A percentile compares a stretch with the other conserved stretches of the same genome.
These are phyloP conservation scores for Pipa parva DNA, from an alignment of 2,113 vertebrate species.

Conservation along the genomic window DNA sequence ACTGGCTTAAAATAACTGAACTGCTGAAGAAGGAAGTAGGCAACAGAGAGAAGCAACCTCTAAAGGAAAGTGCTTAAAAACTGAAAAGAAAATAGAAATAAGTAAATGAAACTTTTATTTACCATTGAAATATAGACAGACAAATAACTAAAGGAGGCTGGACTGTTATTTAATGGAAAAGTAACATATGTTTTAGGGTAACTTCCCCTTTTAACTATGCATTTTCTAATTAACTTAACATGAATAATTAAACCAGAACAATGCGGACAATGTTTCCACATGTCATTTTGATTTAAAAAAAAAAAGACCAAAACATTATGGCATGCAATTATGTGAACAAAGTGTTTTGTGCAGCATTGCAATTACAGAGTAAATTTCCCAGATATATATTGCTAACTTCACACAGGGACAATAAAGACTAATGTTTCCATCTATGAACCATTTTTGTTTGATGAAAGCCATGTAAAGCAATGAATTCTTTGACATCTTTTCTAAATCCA, in stretches of 20 bases:
- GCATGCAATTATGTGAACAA: constrained; percentile 31
- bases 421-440: constrained; percentile 58
- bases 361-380: constrained; percentile 44
- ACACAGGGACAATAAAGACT: constrained; percentile 41
- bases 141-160: too few relatives aligned
- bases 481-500: constrained; percentile 67
- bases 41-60: too few relatives aligned
- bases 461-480: constrained; percentile 69
- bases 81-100: too few relatives aligned
- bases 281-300: neutral
- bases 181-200: too few relatives aligned
- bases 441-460: constrained; percentile 64
- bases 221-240: constrained; percentile 4
- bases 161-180: too few relatives aligned
- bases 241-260: neutral
- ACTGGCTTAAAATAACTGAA: too few relatives aligned
- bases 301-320: constrained; percentile 21
- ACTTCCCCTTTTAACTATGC: neutral
- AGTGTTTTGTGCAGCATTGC: constrained; percentile 41
- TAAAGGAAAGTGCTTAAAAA: too few relatives aligned
- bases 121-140: too few relatives aligned
- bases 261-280: neutral
- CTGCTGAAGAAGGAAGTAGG: too few relatives aligned
- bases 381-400: constrained; percentile 29
- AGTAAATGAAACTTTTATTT: too few relatives aligned